These are phyloP conservation scores for Syngnathus acus DNA, from an alignment of 2,797 vertebrate species.

Conservation along the genomic window DNA sequence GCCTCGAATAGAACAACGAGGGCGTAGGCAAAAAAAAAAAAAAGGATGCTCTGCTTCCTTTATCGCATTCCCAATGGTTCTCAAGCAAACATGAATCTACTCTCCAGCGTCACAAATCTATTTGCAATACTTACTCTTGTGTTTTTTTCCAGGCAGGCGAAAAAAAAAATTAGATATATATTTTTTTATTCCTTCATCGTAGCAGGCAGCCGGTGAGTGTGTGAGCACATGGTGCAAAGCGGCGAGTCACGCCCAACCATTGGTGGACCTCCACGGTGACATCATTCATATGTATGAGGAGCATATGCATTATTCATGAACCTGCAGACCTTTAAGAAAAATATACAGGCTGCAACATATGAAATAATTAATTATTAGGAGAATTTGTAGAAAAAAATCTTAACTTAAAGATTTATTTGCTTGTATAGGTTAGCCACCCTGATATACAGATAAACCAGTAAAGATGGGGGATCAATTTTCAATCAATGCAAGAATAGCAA, in stretches of 20 bases:
- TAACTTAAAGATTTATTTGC: not conserved
- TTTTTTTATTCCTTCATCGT: constrained; percentile 60
- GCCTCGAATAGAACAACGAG: constrained; percentile 31
- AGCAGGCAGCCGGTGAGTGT: constrained; percentile 47
- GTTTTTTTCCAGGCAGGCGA: constrained; percentile 14
- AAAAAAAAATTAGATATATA: constrained; percentile 5
- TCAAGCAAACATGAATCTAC: not conserved
- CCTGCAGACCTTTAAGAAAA: not conserved
- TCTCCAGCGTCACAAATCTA: not conserved
- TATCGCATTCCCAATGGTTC: constrained; percentile 20
- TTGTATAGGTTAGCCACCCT: not conserved
- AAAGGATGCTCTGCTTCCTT: constrained; percentile 45
- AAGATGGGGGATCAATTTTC: too few relatives aligned
- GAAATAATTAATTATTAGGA: not conserved
- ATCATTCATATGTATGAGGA: constrained; percentile 51
- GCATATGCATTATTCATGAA: constrained; percentile 48
- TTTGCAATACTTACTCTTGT: constrained; percentile 50
- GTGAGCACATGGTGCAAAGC: constrained; percentile 71
- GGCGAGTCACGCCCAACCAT: constrained; percentile 40
- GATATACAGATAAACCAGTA: too few relatives aligned
- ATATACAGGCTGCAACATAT: too few relatives aligned
- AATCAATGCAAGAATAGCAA: too few relatives aligned
- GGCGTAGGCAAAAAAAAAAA: not conserved
- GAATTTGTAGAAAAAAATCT: not conserved
- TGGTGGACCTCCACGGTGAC: constrained; percentile 50